Evolutionary conservation across 1,140 invertebrate species (phyloP), one percentile per base, ranked within the genome.

Genomic region (Papilio polytes): DNA sequence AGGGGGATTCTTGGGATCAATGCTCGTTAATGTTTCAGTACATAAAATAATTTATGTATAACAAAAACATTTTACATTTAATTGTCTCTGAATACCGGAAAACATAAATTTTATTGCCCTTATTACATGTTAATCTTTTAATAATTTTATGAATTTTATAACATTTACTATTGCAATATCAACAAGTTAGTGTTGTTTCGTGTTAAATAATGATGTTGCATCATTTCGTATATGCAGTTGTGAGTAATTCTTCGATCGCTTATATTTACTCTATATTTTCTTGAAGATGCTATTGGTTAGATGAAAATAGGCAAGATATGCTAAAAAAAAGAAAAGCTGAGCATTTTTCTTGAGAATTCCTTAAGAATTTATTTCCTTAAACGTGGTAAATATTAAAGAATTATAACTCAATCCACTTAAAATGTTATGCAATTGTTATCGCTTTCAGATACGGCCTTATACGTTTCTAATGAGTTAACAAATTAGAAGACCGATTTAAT

Each of bases 111-210:
- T 66, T 66, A 66, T 66, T 31, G 26, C 63, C 26, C n/a, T 63
- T 63, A 4, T 13, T 31, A 66, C 12, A 66, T 66, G 63, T 66
- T 66, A 66, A 66, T 31, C 63, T 66, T 66, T 31, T 66, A 31
- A 31, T 66, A 66, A 66, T 66, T 7, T 66, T 31, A 66, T 31
- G 63, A 66, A n/a, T 66, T 63, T n/a, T n/a, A n/a, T n/a, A n/a
- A 66, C 63, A 66, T 66, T 31, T 31, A 26, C 4, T 10, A 66
- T 66, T 31, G 63, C 63, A 15, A 26, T 15, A 26, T 15, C 4
- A 31, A 66, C 13, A 66, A 66, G 12, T 66, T 31, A 15, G 31
- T 36, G 31, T 36, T 36, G 3, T 36, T 36, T 36, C 2, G 9
- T 66, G 12, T 66, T 66, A 66, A 66, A 66, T 66, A 66, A 66